phyloP scores from a whole-genome alignment of 1,140 invertebrate genomes.

The Drosophila paulistorum region DNA sequence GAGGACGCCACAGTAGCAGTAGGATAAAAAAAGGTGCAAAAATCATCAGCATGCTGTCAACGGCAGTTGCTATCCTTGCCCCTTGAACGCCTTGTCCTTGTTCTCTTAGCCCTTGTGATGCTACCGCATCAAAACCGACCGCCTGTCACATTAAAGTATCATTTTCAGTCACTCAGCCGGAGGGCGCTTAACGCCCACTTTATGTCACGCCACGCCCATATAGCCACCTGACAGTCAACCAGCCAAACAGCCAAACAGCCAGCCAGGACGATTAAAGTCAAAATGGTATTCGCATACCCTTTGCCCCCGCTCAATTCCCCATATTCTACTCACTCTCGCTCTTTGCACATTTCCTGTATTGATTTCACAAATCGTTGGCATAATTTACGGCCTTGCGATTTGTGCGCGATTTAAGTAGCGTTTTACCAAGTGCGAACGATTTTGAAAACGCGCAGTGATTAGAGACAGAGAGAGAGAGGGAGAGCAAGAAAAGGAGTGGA shows the following conservation, averaged over 20 bases:
- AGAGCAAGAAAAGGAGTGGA: no score
- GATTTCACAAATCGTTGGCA: conserved; percentile 63
- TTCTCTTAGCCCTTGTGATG: background rate
- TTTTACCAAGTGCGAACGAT: conserved; percentile 29
- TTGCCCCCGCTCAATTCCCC: background rate
- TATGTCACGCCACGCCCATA: conserved; percentile 18
- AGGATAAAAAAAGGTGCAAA: conserved; percentile 65
- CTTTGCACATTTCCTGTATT: conserved; percentile 42
- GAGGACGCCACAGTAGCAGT: conserved; percentile 48
- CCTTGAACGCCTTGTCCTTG: background rate
- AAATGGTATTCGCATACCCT: conserved; percentile 29
- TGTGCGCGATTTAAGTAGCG: conserved; percentile 42
- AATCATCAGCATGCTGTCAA: conserved; percentile 75
- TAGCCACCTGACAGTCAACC: conserved; percentile 9
- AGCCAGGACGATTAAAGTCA: conserved; percentile 62
- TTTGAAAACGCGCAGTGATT: conserved; percentile 44
- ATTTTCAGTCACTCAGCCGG: conserved; percentile 70
- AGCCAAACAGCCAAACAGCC: background rate
- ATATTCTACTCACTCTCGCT: background rate
- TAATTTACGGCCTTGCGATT: conserved; percentile 60
- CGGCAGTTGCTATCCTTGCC: conserved; percentile 19
- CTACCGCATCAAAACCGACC: conserved; percentile 25
- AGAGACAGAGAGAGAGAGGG: conserved; percentile 5
- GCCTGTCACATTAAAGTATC: conserved; percentile 79
- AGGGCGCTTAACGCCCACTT: conserved; percentile 20